phyloP scores from a whole-genome alignment of 2,797 vertebrate genomes.

The Kryptolebias ocellatus region DNA sequence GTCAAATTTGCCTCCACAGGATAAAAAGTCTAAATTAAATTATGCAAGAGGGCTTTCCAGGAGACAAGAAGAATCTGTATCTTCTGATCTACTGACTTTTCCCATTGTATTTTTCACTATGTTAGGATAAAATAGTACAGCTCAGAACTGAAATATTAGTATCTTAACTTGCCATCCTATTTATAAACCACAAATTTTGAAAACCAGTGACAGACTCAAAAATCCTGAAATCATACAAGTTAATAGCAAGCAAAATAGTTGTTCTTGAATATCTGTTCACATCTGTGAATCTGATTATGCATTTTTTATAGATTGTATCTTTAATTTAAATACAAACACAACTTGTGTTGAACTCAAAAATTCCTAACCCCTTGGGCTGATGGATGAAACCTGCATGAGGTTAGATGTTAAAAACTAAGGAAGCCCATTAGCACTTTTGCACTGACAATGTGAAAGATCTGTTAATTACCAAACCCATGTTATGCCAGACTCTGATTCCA shows the following conservation, averaged over 20 bases:
- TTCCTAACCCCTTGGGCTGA: not conserved
- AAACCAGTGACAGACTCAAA: too few relatives aligned
- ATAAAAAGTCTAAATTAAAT: not conserved
- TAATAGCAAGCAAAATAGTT: not conserved
- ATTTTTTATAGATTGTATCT: too few relatives aligned
- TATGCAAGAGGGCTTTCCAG: conserved; percentile 49
- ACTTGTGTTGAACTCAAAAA: not conserved
- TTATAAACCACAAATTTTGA: too few relatives aligned
- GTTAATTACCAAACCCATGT: not conserved
- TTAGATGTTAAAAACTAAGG: not conserved
- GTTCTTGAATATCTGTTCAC: not conserved
- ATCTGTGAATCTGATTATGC: not conserved
- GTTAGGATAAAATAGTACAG: not conserved
- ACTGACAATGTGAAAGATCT: not conserved
- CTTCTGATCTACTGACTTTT: conserved; percentile 3
- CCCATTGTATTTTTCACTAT: not conserved
- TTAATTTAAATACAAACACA: not conserved
- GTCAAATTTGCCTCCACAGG: conserved; percentile 46
- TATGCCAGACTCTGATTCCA: not conserved
- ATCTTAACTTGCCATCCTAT: not conserved
- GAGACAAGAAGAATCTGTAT: conserved; percentile 35
- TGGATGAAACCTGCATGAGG: not conserved
- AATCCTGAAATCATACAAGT: not conserved
- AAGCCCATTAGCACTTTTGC: not conserved
- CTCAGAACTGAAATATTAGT: not conserved